A percentile compares a stretch with the other conserved stretches of the same genome.
Conservation (phyloP, 2,888 invertebrate species). For the Pseudococcus jackbeardsleyi region DNA sequence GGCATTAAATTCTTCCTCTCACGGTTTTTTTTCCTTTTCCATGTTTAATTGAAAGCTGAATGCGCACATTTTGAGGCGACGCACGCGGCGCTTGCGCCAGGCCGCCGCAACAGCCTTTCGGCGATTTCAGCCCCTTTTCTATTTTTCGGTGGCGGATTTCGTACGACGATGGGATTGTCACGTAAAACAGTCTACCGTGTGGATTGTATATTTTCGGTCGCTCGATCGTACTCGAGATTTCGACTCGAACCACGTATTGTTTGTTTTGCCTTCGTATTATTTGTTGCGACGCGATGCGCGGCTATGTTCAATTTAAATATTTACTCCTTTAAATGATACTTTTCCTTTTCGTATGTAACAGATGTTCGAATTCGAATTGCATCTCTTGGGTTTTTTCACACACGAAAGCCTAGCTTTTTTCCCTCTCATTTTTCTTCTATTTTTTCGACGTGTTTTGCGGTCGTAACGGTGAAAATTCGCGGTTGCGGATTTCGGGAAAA, state of each 20-base stretch:
- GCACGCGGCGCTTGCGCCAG: conserved; percentile 43
- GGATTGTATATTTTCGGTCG: conserved; percentile 47
- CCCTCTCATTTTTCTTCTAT: neutral
- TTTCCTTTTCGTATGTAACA: conserved; percentile 26
- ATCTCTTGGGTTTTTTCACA: conserved; percentile 18
- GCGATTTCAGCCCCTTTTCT: conserved; percentile 56
- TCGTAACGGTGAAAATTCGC: conserved; percentile 22
- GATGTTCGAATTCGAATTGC: conserved; percentile 43
- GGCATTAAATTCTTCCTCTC: conserved; percentile 58
- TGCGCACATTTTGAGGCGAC: conserved; percentile 53
- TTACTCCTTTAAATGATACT: conserved; percentile 53
- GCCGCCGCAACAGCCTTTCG: conserved; percentile 45
- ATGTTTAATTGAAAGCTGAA: conserved; percentile 60
- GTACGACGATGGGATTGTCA: conserved; percentile 6
- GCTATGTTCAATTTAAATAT: conserved; percentile 53
- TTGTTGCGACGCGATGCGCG: conserved; percentile 37
- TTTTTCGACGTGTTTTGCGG: conserved; percentile 13
- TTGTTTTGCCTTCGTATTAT: conserved; percentile 35
- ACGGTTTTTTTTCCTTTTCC: conserved; percentile 45
- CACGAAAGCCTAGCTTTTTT: conserved; percentile 14
- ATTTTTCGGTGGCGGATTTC: conserved; percentile 47
- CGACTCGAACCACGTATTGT: conserved; percentile 11
- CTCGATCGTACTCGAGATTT: neutral
- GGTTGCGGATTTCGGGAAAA: neutral
- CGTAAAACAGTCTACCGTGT: conserved; percentile 23